Conservation (phyloP, 2,888 invertebrate species). For the Cephus pygmeus region DNA sequence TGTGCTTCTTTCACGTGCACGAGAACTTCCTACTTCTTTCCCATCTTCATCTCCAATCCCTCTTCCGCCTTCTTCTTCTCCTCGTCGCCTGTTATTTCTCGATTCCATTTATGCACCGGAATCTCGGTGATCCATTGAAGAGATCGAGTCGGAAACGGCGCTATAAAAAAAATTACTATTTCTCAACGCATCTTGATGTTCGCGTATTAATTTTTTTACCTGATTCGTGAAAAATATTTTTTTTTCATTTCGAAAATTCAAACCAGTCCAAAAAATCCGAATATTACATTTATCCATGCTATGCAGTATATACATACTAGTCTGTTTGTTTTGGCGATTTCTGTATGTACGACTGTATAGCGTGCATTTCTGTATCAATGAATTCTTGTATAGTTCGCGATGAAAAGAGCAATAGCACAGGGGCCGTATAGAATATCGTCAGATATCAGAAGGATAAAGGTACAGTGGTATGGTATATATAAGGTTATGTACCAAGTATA, state of each 20-base stretch:
- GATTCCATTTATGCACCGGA: not conserved
- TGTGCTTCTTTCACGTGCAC: slow-evolving; percentile 12
- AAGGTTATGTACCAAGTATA: not conserved
- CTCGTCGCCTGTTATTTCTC: slow-evolving; percentile 6
- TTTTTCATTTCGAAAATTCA: too few species aligned
- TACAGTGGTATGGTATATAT: not conserved
- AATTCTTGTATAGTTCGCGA: not conserved
- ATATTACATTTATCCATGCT: not conserved
- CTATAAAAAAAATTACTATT: not conserved
- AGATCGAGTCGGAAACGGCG: not conserved
- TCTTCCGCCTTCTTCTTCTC: slow-evolving; percentile 15
- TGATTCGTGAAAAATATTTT: not conserved
- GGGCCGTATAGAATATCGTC: not conserved
- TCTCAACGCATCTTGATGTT: not conserved
- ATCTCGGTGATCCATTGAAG: not conserved
- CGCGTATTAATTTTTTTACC: not conserved
- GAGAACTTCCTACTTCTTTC: slow-evolving; percentile 35
- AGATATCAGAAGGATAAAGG: not conserved
- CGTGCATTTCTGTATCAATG: not conserved
- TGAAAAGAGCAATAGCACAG: not conserved
- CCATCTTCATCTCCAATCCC: slow-evolving; percentile 22
- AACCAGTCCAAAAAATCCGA: too few species aligned
- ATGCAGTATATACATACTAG: too few species aligned
- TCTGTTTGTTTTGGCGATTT: not conserved
- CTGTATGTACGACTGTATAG: not conserved